These are phyloP conservation scores for Rafetus swinhoei DNA, from an alignment of 2,113 vertebrate genomes.

Conservation along the genomic window DNA sequence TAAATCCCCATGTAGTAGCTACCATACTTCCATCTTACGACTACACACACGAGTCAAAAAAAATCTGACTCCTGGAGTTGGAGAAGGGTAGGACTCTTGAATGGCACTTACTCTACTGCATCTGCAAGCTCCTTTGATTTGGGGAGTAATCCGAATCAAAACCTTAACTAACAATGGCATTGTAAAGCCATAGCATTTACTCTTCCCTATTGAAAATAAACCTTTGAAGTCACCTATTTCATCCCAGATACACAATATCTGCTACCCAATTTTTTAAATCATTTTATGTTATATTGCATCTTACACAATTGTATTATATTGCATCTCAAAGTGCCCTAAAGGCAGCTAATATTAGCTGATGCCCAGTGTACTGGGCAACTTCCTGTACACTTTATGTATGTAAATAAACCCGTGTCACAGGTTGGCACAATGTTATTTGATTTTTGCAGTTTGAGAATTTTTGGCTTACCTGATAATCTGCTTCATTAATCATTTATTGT, in stretches of 20 bases:
- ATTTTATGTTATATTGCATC: background rate
- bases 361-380: background rate
- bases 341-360: too few relatives aligned
- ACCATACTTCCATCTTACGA: background rate
- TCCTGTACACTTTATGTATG: background rate
- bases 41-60: background rate
- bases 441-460: too few relatives aligned
- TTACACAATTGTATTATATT: background rate
- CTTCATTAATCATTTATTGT: too few relatives aligned
- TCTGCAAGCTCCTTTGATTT: background rate
- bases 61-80: fast-evolving
- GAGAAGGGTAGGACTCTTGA: background rate
- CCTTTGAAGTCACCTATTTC: background rate
- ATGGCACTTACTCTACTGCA: background rate
- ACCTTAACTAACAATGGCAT: background rate
- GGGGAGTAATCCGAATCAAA: background rate
- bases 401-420: too few relatives aligned
- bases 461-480: too few relatives aligned
- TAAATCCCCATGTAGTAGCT: background rate
- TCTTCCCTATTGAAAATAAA: background rate
- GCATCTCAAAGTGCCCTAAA: background rate
- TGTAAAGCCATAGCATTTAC: background rate
- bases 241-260: background rate
- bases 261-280: background rate
- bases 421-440: too few relatives aligned